phyloP scores from a whole-genome alignment of 1,140 invertebrate species.

The Brevipalpus yothersi region DNA sequence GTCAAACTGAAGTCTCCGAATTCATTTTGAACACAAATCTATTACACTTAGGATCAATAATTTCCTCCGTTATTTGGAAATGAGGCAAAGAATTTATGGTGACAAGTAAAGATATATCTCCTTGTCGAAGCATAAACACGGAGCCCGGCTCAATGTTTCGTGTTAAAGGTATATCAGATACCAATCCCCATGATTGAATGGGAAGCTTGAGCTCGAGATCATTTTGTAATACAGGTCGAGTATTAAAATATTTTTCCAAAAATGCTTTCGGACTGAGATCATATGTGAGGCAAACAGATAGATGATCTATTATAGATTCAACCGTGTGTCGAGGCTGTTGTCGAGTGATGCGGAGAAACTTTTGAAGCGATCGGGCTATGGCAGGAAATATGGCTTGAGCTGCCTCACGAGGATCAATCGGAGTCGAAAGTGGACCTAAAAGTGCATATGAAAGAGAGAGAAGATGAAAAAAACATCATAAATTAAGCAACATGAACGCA shows the following conservation, averaged over 20 bases:
- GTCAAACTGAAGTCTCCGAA: slow-evolving; percentile 79
- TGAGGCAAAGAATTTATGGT: slow-evolving; percentile 59
- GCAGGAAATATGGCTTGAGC: slow-evolving; percentile 91
- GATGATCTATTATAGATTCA: slow-evolving; percentile 60
- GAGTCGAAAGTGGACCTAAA: slow-evolving; percentile 19
- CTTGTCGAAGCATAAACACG: slow-evolving; percentile 69
- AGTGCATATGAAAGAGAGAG: background rate
- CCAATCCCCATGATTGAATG: slow-evolving; percentile 68
- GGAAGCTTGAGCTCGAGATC: slow-evolving; percentile 8
- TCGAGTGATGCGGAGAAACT: slow-evolving; percentile 75
- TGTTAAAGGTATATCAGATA: slow-evolving; percentile 67
- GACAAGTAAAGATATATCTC: slow-evolving; percentile 73
- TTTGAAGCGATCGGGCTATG: slow-evolving; percentile 77
- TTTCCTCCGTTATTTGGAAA: slow-evolving; percentile 78
- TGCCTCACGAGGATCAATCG: slow-evolving; percentile 78
- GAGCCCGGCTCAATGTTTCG: slow-evolving; percentile 46
- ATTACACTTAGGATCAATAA: slow-evolving; percentile 81
- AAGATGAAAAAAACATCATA: background rate
- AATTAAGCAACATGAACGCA: too few species aligned
- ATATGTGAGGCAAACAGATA: slow-evolving; percentile 67
- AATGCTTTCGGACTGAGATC: slow-evolving; percentile 81
- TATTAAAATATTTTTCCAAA: slow-evolving; percentile 55
- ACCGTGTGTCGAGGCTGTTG: slow-evolving; percentile 85
- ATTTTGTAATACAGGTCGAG: slow-evolving; percentile 36
- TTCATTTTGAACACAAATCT: slow-evolving; percentile 80